Base-by-base conservation (phyloP, 2,113 vertebrate genomes). In the Chionis minor region DNA sequence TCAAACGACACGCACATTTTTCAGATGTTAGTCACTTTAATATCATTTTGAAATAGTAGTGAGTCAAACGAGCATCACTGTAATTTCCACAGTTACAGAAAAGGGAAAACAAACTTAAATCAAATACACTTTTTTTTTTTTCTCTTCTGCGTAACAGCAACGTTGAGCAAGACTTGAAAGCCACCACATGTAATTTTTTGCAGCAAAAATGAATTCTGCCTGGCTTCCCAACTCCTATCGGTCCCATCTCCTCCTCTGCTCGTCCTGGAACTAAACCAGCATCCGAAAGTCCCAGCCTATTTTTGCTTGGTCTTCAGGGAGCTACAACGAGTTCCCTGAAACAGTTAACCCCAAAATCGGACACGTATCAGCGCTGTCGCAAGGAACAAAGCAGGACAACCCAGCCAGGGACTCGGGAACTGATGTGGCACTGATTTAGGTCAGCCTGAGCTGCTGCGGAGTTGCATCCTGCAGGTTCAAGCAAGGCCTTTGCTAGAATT, bases 41-140 rank as follows among this genome's bases (percentile, higher is more conserved):
- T 21, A 30, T 44, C 47, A 88, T 88, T 96, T 89, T 92, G 88
- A 93, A 96, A 82, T 5, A 55, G 51, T 8, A 78, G 81, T 94
- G 94, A 96, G 90, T 97, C 91, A 97, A 95, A 55, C 8, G 33
- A 92, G 94, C 70, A 92, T 42, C 87, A 52, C 19, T 49, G 65
- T 47, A 35, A 85, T 93, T 85, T 69, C 96, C 80, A 94, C 77
- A 96, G 86, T 40, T 88, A 75, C 71, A 87, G 88, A 74, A 89
- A 92, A 78, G 61, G 42, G 88, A 97, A 97, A 96, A 95, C 91
- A 97, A 95, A 67, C 67, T 71, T 86, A 81, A n/a, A 75, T 84
- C 72, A 85, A 81, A 66, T 18, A 49, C 4, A 24, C 18, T 52
- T 62, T 77, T 85, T 40, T 54, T 71, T n/a, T 6, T 15, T 38